Percentiles rank a stretch among this genome's conserved stretches.
These are phyloP conservation scores for Ornithorhynchus anatinus DNA, from an alignment of 2,113 vertebrate species.

Conservation along the genomic window DNA sequence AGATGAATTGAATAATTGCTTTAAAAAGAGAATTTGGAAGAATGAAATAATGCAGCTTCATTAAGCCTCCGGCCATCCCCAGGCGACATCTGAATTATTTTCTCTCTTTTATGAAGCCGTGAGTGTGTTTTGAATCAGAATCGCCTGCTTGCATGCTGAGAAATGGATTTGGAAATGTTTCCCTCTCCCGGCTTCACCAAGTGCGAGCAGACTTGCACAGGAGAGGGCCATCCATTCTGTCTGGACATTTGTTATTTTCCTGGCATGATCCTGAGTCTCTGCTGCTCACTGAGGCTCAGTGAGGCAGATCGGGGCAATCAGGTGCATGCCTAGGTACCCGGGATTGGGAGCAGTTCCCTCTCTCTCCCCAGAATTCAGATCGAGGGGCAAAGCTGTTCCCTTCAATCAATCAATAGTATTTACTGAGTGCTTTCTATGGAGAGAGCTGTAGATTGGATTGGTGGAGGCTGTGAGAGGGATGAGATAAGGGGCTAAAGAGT, in stretches of 20 bases:
- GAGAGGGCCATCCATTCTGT: background rate
- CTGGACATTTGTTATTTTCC: background rate
- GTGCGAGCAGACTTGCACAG: background rate
- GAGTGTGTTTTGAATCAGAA: conserved; percentile 8
- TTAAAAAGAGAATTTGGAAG: background rate
- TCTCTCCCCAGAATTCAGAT: too few relatives aligned
- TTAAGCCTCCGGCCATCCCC: background rate
- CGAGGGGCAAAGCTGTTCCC: too few relatives aligned
- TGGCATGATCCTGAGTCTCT: background rate
- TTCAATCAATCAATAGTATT: too few relatives aligned
- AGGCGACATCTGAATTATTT: background rate
- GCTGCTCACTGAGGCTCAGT: too few relatives aligned
- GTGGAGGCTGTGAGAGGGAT: too few relatives aligned
- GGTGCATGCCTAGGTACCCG: too few relatives aligned
- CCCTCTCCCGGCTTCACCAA: background rate
- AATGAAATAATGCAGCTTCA: background rate
- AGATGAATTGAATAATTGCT: conserved; percentile 7
- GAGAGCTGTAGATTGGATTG: too few relatives aligned
- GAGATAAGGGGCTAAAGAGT: too few relatives aligned
- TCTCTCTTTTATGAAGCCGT: background rate
- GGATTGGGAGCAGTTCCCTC: too few relatives aligned
- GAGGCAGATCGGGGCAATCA: too few relatives aligned
- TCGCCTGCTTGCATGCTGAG: background rate
- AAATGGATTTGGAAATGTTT: background rate
- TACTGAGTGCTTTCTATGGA: too few relatives aligned